phyloP scores from a whole-genome alignment of 2,113 vertebrate species.

The Chloroceryle aenea region DNA sequence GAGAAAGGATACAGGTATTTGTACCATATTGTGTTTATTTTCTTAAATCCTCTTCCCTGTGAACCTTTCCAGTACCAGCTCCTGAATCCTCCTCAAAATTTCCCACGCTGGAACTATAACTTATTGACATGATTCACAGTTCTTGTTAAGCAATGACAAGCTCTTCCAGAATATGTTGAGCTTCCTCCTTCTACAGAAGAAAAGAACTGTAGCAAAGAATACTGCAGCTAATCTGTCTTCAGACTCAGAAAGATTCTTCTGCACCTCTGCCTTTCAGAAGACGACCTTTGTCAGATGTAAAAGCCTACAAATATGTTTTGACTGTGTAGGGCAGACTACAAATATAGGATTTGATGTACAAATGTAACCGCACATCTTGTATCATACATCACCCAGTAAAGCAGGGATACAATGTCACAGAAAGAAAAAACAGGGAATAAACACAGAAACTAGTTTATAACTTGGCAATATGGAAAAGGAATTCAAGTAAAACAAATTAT shows the following conservation, averaged over 20 bases:
- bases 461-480: not conserved
- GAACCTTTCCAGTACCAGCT: not conserved
- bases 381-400: not conserved
- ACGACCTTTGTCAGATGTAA: constrained; percentile 50
- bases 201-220: constrained; percentile 10
- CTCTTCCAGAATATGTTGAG: not conserved
- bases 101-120: not conserved
- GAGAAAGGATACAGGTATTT: not conserved
- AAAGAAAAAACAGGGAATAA: not conserved
- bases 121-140: not conserved
- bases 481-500: not conserved
- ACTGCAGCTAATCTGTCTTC: constrained; percentile 1
- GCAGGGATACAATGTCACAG: not conserved
- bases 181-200: not conserved
- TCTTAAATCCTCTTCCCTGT: not conserved
- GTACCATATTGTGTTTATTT: not conserved
- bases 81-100: not conserved
- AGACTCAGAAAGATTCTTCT: constrained; percentile 9
- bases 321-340: not conserved
- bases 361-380: not conserved
- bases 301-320: constrained; percentile 10
- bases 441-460: not conserved
- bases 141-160: not conserved
- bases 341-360: constrained; percentile 10
- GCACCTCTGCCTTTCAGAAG: constrained; percentile 31